Percentiles rank a stretch among this genome's conserved stretches.
phyloP scores from a whole-genome alignment of 2,888 invertebrate species.

The Acleris emargana region DNA sequence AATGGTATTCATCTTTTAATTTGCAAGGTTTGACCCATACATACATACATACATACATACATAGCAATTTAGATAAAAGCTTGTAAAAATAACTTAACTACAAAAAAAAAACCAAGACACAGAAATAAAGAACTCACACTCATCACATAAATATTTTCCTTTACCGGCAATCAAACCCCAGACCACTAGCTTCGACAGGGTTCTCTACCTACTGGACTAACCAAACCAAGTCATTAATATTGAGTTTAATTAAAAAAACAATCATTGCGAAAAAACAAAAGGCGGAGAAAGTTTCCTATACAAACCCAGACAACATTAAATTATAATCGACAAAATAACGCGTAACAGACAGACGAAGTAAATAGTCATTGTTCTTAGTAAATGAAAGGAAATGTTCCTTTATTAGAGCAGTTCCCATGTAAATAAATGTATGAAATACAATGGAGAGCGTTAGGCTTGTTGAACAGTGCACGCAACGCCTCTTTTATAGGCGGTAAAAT shows the following conservation, averaged over 20 bases:
- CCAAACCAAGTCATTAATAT: not conserved
- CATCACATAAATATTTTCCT: no score
- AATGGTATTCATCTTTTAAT: no score
- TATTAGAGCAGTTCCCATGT: conserved; percentile 27
- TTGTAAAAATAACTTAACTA: no score
- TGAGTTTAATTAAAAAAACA: not conserved
- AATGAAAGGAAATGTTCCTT: conserved; percentile 32
- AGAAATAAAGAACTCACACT: no score
- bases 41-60: no score
- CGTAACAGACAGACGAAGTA: conserved; percentile 12
- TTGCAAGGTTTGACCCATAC: no score
- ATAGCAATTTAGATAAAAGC: no score
- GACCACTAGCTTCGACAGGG: no score
- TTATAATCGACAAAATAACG: conserved; percentile 20
- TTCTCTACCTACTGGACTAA: not conserved
- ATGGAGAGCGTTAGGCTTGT: conserved; percentile 7
- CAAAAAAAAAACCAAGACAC: no score
- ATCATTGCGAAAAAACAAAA: not conserved
- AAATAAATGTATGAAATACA: conserved; percentile 13
- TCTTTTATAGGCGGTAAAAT: no score
- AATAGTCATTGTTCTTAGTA: conserved; percentile 30
- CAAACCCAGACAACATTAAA: conserved; percentile 19
- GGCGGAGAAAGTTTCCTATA: conserved; percentile 1
- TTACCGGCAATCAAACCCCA: no score
- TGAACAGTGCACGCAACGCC: not conserved